Conservation (phyloP, 2,113 vertebrate species). For the Ictidomys tridecemlineatus region DNA sequence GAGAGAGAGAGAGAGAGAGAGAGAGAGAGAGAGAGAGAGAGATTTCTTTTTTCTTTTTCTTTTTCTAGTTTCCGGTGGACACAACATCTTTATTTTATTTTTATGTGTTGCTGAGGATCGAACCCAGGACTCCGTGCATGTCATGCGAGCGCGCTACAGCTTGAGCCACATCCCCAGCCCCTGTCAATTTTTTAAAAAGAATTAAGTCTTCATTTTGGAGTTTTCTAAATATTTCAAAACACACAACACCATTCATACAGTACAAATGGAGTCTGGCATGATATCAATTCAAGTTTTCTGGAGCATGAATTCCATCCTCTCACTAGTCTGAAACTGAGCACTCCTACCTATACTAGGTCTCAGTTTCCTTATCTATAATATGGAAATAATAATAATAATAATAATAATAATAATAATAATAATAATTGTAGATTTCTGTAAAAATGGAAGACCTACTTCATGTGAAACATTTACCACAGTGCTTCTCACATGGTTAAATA, state of each 20-base stretch:
- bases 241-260: background rate
- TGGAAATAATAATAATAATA: background rate
- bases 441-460: constrained; percentile 18
- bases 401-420: constrained; percentile 3
- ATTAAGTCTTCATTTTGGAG: constrained; percentile 37
- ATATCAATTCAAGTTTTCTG: constrained; percentile 31
- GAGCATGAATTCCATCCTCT: background rate
- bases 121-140: no score
- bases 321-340: constrained; percentile 45
- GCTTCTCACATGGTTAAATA: background rate
- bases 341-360: background rate
- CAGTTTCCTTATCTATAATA: constrained; percentile 10
- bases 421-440: background rate
- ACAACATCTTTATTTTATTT: no score
- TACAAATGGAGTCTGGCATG: background rate
- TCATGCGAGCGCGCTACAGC: no score
- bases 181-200: background rate
- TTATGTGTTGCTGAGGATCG: no score
- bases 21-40: no score
- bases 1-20: no score
- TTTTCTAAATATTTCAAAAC: constrained; percentile 53
- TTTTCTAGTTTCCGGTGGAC: no score
- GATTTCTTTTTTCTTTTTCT: no score
- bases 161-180: no score
- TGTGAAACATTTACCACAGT: background rate